Base-by-base conservation (phyloP, 2,888 invertebrate species). In the Cantharis nigra region DNA sequence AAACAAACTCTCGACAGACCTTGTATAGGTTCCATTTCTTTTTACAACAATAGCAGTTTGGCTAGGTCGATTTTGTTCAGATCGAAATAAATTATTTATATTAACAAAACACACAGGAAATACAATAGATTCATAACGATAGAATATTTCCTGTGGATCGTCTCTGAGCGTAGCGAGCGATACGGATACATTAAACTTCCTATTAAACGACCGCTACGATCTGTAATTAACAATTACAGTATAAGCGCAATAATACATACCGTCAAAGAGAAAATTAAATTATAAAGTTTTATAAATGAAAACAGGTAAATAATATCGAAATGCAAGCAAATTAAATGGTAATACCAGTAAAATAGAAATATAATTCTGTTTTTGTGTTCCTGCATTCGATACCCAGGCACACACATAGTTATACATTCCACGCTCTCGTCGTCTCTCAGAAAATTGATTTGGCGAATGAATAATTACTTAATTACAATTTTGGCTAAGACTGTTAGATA, bases 171-270 rank as follows among this genome's bases (percentile, higher is more conserved):
- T 49, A 49, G 49, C 63, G 70, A 78, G 71, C 80, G 76, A 69
- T 65, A 78, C 79, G 73, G 80, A 80, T 76, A 73, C 71, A 75
- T 80, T 80, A 80, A 78, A 79, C 79, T 80, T 80, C 80, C 79
- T 78, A 79, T 77, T 73, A 74, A 77, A 78, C 77, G 69, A 77
- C 81, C 67, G 71, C 77, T 75, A 64, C 78, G 71, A 77, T 69
- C 33, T 70, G 70, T 79, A 81, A 81, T 78, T 81, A 79, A 78
- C 70, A 74, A 70, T 76, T 75, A 72, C 72, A 26, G 18, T 67
- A 30, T 64, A 63, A 70, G 75, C 20, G 71, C 74, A 71, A 74
- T 74, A 71, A 33, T 23, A n/a, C 14, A 67, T 67, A 9, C 26
- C 65, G 18, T n/a, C 49, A 49, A 49, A 23, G 65, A 18, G 18